Base-by-base conservation (phyloP, 2,797 vertebrate species). In the Sebastolobus alascanus region DNA sequence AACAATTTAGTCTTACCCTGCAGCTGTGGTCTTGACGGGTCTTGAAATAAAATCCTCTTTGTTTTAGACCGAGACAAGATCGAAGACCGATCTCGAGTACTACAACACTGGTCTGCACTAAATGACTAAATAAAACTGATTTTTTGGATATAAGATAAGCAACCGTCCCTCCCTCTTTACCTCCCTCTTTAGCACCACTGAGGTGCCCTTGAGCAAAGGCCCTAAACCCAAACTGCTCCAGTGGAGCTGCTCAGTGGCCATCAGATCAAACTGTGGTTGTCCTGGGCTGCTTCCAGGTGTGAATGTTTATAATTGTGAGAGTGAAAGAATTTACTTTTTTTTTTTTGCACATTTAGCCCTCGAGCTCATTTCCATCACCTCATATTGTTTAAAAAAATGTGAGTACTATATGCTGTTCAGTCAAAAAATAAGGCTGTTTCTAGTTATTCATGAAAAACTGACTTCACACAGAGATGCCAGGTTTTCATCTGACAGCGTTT, bases 401-500 rank as follows among this genome's bases (percentile, higher is more conserved):
- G n/a, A 29, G 14, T n/a, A 60, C 20, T 7, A 18, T 22, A 27
- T 8, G 16, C 43, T 50, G 52, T 69, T 60, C 11, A 58, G 9
- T 75, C 29, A 37, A 31, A 66, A 8, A 35, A 52, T 52, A 55
- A 11, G 46, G n/a, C 1, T 27, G 11, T 22, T 80, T 64, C 11
- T 10, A 37, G 4, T 13, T 13, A 7, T 64, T 74, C 40, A 59
- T 79, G 54, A 60, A 70, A 50, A 9, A 43, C 27, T 0, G 16
- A 25, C 59, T 54, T 60, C 6, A 12, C 22, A 4, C 22, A 4
- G 33, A 55, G 12, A 46, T 67, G 12, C 25, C 20, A 63, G 14
- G 22, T 58, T 75, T 69, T 65, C 2, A 55, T 67, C 33, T 70
- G 60, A 29, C 70, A 43, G 22, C 0, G 3, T 75, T 80, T 69